Evolutionary conservation across 2,888 invertebrate species (phyloP).

Genomic region (Pachliopta kotzebuea): DNA sequence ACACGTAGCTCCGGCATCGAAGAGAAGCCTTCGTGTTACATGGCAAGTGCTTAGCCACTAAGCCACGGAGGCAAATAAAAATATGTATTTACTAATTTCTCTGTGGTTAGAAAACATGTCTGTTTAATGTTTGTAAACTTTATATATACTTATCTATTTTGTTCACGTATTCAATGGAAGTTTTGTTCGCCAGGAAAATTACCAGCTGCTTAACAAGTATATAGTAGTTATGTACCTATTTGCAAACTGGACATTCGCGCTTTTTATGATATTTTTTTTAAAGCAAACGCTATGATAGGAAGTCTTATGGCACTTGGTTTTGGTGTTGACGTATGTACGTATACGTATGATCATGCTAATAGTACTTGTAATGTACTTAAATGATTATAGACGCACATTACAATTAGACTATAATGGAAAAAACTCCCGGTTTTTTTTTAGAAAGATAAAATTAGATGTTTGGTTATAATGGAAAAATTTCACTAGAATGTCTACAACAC

Average conservation of each 20-base stretch:
- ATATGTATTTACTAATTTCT: not conserved
- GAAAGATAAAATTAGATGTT: no score
- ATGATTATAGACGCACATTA: not conserved
- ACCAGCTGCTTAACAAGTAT: constrained; percentile 10
- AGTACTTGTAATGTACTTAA: not conserved
- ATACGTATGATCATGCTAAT: not conserved
- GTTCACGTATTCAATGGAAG: constrained; percentile 16
- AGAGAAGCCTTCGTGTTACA: not conserved
- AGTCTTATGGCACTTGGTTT: not conserved
- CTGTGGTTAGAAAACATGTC: constrained; percentile 1
- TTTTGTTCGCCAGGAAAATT: constrained; percentile 24
- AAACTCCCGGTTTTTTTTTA: no score
- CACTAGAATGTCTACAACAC: no score
- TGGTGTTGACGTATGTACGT: not conserved
- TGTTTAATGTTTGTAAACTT: constrained; percentile 6
- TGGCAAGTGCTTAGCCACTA: no score
- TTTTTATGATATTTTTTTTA: not conserved
- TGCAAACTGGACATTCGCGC: not conserved
- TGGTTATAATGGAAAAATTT: no score
- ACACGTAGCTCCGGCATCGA: no score
- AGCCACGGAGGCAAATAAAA: no score
- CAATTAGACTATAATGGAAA: not conserved
- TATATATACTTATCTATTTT: not conserved
- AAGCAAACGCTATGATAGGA: not conserved
- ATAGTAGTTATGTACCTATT: constrained; percentile 2